A percentile compares a stretch with the other conserved stretches of the same genome.
Evolutionary conservation across 2,888 invertebrate species (phyloP).

Genomic region (Melanostoma mellinum): DNA sequence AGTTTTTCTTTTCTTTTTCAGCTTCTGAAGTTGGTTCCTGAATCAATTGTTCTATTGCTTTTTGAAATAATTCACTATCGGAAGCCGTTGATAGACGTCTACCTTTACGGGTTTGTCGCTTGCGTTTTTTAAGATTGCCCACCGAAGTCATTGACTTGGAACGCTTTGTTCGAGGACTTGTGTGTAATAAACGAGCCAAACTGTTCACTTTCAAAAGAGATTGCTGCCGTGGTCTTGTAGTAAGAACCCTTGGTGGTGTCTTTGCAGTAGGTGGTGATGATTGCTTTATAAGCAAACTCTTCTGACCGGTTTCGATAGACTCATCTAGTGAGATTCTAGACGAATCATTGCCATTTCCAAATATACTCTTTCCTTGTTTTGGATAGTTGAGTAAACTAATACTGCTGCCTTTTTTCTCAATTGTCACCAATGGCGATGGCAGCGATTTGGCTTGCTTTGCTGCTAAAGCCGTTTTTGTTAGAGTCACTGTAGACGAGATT

Average conservation of each 20-base stretch:
- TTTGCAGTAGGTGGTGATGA: slow-evolving; percentile 33
- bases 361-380: slow-evolving; percentile 39
- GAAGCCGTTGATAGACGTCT: slow-evolving; percentile 52
- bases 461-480: slow-evolving; percentile 42
- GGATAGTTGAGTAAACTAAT: slow-evolving; percentile 31
- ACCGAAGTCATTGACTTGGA: slow-evolving; percentile 57
- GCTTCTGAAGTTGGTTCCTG: background rate
- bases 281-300: slow-evolving; percentile 49
- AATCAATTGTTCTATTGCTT: background rate
- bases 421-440: slow-evolving; percentile 55
- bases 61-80: slow-evolving; percentile 46
- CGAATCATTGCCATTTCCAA: slow-evolving; percentile 38
- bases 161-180: slow-evolving; percentile 65
- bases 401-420: slow-evolving; percentile 48
- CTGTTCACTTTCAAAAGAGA: slow-evolving; percentile 62
- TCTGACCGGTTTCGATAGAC: slow-evolving; percentile 29
- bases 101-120: background rate
- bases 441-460: slow-evolving; percentile 42
- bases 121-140: slow-evolving; percentile 25
- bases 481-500: slow-evolving; percentile 65
- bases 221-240: slow-evolving; percentile 34
- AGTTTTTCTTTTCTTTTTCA: background rate
- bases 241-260: slow-evolving; percentile 24
- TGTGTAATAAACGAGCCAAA: slow-evolving; percentile 49
- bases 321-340: background rate